Evolutionary conservation across 92 coral and sea anemone genomes (phyloP).

Genomic region (Zoanthus solanderi): DNA sequence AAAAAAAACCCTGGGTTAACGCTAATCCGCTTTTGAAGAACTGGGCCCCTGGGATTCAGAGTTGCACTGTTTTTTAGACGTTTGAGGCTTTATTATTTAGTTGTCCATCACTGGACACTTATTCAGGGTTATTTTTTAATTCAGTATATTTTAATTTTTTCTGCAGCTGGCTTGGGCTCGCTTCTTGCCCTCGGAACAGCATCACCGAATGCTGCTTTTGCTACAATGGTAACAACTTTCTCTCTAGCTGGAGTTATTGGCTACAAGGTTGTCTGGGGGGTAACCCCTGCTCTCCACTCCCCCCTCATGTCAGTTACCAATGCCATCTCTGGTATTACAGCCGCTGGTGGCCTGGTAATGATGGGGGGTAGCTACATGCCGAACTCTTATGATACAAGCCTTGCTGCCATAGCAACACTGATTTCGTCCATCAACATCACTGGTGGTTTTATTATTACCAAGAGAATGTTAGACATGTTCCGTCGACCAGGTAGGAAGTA

Average conservation of each 20-base stretch:
- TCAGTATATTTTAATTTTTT: not conserved
- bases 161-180: slow-evolving; percentile 83
- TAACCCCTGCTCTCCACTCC: slow-evolving; percentile 96
- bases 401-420: slow-evolving; percentile 91
- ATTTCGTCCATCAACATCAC: slow-evolving; percentile 97
- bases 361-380: slow-evolving; percentile 96
- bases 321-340: slow-evolving; percentile 98
- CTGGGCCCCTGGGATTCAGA: too few species aligned
- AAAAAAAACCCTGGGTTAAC: too few species aligned
- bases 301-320: slow-evolving; percentile 99
- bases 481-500: slow-evolving; percentile 87
- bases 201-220: slow-evolving; percentile 97
- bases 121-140: too few species aligned
- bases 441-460: slow-evolving; percentile 98
- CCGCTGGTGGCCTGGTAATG: slow-evolving; percentile 97
- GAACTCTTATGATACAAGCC: slow-evolving; percentile 79
- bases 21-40: too few species aligned
- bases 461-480: slow-evolving; percentile 99
- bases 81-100: too few species aligned
- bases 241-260: slow-evolving; percentile 99
- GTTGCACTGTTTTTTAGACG: too few species aligned
- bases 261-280: slow-evolving; percentile 99
- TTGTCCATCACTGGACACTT: too few species aligned
- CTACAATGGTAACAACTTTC: slow-evolving; percentile 98
- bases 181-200: slow-evolving; percentile 84